Percentiles rank a stretch among this genome's conserved stretches.
Conservation (phyloP, 2,113 vertebrate genomes). For the Mormyrus lacerda region DNA sequence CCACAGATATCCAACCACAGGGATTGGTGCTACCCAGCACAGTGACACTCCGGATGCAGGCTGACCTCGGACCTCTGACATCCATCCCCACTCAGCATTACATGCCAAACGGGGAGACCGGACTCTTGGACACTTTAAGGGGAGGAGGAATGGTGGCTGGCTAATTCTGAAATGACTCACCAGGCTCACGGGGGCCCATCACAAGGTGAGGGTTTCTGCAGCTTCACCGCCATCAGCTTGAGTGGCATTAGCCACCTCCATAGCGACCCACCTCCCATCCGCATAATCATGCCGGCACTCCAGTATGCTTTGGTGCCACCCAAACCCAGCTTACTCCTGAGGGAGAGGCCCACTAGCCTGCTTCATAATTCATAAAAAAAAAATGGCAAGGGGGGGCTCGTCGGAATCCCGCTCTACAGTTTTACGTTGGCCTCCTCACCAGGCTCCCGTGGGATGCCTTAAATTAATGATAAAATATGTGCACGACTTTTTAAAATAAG, state of each 20-base stretch:
- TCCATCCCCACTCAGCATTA: not conserved
- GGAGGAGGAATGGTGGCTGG: not conserved
- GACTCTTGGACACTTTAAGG: not conserved
- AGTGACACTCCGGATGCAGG: not conserved
- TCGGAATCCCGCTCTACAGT: not conserved
- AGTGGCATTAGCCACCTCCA: slow-evolving; percentile 8
- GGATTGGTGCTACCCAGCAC: not conserved
- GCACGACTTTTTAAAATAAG: not conserved
- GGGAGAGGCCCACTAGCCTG: not conserved
- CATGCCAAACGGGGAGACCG: not conserved
- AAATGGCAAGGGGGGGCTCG: not conserved
- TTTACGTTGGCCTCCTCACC: not conserved
- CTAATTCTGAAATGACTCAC: not conserved
- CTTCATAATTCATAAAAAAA: not conserved
- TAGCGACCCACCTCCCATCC: slow-evolving; percentile 17
- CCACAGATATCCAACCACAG: too few species aligned
- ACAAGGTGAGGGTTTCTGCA: slow-evolving; percentile 22
- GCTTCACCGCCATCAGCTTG: slow-evolving; percentile 19
- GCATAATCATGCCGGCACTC: not conserved
- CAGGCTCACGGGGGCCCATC: slow-evolving; percentile 17
- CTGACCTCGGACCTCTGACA: not conserved
- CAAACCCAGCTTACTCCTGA: not conserved
- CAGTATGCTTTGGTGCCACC: not conserved
- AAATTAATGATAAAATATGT: not conserved
- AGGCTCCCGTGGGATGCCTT: not conserved